These are phyloP conservation scores for Ptilodon capucinus DNA, from an alignment of 2,888 invertebrate species.

Conservation along the genomic window DNA sequence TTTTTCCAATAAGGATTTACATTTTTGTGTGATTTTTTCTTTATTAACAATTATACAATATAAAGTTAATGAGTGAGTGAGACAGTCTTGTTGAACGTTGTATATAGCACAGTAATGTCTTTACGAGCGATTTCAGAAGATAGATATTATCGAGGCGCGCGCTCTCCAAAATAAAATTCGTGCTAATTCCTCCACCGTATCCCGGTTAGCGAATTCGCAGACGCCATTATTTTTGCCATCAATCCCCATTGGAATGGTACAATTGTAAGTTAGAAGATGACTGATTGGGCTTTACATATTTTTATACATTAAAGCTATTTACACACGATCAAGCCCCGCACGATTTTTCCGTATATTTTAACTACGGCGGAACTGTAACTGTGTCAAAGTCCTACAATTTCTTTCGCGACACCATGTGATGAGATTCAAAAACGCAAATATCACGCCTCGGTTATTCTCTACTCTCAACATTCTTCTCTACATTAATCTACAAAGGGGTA, in stretches of 20 bases:
- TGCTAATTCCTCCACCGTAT: conserved; percentile 38
- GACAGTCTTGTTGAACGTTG: conserved; percentile 5
- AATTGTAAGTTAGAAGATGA: conserved; percentile 2
- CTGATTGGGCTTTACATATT: background rate
- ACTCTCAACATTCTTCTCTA: too few species aligned
- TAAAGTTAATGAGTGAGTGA: background rate
- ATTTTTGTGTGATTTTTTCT: too few species aligned
- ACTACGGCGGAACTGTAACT: too few species aligned
- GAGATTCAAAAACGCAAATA: too few species aligned
- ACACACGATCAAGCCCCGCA: background rate
- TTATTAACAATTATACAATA: background rate
- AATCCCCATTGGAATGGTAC: conserved; percentile 26
- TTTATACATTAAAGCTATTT: background rate
- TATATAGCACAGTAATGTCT: conserved; percentile 33
- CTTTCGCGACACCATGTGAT: too few species aligned
- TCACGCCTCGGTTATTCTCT: too few species aligned
- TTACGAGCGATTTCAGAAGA: conserved; percentile 24
- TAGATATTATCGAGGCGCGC: conserved; percentile 31
- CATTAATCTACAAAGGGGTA: too few species aligned
- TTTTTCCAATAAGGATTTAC: too few species aligned
- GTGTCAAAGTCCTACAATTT: too few species aligned
- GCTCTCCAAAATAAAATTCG: conserved; percentile 35
- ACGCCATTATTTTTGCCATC: conserved; percentile 36
- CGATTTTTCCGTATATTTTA: too few species aligned
- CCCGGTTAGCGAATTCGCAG: conserved; percentile 35